These are phyloP conservation scores for Cryptomyrus ogoouensis DNA, from an alignment of 2,113 vertebrate genomes.

Conservation along the genomic window DNA sequence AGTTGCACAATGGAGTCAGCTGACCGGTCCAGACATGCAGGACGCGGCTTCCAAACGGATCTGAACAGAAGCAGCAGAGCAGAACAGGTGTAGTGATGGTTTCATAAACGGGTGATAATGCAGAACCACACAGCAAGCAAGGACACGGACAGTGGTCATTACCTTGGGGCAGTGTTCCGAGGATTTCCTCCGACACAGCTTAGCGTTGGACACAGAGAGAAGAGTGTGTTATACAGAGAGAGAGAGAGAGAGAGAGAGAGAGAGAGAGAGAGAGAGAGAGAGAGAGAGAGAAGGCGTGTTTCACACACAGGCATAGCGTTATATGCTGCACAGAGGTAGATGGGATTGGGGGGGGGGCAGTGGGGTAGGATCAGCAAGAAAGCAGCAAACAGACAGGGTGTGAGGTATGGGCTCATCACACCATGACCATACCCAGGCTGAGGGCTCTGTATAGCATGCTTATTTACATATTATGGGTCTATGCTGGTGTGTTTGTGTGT, in stretches of 20 bases:
- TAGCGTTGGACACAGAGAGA: constrained; percentile 57
- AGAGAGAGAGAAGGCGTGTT: background rate
- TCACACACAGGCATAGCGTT: background rate
- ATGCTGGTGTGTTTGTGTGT: background rate
- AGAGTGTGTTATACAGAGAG: constrained; percentile 7
- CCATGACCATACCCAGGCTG: background rate
- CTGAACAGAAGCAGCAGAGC: background rate
- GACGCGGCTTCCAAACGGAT: background rate
- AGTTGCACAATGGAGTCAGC: background rate
- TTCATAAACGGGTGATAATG: background rate
- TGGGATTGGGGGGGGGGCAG: background rate
- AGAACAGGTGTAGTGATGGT: background rate
- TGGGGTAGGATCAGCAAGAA: background rate
- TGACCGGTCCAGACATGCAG: background rate
- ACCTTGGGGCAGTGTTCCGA: constrained; percentile 67
- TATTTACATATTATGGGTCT: background rate
- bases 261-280: background rate
- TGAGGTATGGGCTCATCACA: background rate
- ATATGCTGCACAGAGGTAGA: background rate
- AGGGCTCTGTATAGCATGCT: background rate
- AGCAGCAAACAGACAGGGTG: background rate
- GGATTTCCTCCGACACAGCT: constrained; percentile 67
- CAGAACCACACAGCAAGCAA: background rate
- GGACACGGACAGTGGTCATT: constrained; percentile 28
- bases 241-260: background rate